phyloP scores from a whole-genome alignment of 2,888 invertebrate species.

The Ptychoptera contaminata region DNA sequence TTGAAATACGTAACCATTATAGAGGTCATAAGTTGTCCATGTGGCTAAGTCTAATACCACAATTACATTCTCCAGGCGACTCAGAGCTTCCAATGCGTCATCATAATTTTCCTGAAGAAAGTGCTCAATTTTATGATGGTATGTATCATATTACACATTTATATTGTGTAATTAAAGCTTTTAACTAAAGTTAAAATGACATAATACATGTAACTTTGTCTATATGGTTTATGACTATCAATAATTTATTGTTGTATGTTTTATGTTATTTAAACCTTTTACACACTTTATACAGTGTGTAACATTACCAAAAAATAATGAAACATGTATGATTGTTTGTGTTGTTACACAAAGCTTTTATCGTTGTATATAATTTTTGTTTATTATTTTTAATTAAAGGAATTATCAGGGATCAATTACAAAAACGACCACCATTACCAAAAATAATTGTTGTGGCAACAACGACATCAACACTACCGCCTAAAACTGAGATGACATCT shows the following conservation, averaged over 20 bases:
- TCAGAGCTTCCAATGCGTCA: constrained; percentile 71
- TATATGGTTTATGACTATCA: background rate
- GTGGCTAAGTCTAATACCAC: constrained; percentile 82
- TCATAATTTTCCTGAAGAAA: constrained; percentile 73
- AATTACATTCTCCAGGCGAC: constrained; percentile 70
- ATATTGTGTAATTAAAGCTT: background rate
- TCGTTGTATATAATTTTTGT: background rate
- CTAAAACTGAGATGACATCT: constrained; percentile 24
- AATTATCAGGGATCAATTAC: constrained; percentile 57
- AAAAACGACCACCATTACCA: constrained; percentile 47
- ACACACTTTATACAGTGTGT: too few species aligned
- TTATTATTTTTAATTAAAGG: constrained; percentile 36
- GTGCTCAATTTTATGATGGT: constrained; percentile 68
- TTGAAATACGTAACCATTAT: constrained; percentile 78
- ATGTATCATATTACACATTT: constrained; percentile 13
- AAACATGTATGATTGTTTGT: too few species aligned
- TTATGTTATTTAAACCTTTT: too few species aligned
- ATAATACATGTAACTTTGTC: background rate
- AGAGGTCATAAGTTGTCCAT: constrained; percentile 86
- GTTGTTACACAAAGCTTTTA: background rate
- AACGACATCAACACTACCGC: constrained; percentile 28
- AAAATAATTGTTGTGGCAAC: constrained; percentile 34
- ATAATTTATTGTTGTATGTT: too few species aligned
- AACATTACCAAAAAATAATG: too few species aligned
- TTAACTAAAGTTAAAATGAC: too few species aligned